Evolutionary conservation across 2,797 vertebrate genomes (phyloP).

Genomic region (Coregonus ussuriensis): DNA sequence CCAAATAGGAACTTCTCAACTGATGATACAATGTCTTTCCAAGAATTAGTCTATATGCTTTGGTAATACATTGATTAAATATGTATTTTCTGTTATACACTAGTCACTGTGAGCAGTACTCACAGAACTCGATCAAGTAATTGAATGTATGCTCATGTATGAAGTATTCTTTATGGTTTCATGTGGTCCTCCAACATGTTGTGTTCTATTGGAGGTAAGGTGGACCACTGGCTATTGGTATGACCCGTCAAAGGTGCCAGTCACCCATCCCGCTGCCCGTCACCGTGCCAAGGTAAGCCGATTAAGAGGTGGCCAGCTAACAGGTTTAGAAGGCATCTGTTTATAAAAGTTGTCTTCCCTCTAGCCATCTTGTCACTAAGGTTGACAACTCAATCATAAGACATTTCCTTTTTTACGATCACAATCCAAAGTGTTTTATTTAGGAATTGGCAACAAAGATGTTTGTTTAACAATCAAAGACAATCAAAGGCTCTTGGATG

Average conservation of each 20-base stretch:
- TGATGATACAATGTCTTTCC: background rate
- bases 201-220: slow-evolving; percentile 41
- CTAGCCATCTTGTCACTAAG: slow-evolving; percentile 49
- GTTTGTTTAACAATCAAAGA: slow-evolving; percentile 15
- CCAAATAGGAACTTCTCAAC: background rate
- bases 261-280: slow-evolving; percentile 46
- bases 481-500: slow-evolving; percentile 30
- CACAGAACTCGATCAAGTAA: slow-evolving; percentile 21
- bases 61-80: background rate
- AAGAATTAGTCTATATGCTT: background rate
- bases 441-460: background rate
- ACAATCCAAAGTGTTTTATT: slow-evolving; percentile 36
- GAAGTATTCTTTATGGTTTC: slow-evolving; percentile 56
- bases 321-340: slow-evolving; percentile 79
- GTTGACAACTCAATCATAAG: slow-evolving; percentile 49
- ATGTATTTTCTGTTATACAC: background rate
- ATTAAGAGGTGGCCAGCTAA: slow-evolving; percentile 78
- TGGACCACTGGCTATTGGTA: slow-evolving; percentile 61
- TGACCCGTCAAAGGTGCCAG: slow-evolving; percentile 46
- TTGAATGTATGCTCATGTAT: slow-evolving; percentile 38
- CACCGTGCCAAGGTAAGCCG: slow-evolving; percentile 77
- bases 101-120: background rate
- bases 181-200: slow-evolving; percentile 70
- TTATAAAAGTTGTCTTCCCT: slow-evolving; percentile 44
- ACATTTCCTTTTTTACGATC: slow-evolving; percentile 59